Evolutionary conservation across 92 coral and sea anemone species (phyloP).

Genomic region (Metridium senile): DNA sequence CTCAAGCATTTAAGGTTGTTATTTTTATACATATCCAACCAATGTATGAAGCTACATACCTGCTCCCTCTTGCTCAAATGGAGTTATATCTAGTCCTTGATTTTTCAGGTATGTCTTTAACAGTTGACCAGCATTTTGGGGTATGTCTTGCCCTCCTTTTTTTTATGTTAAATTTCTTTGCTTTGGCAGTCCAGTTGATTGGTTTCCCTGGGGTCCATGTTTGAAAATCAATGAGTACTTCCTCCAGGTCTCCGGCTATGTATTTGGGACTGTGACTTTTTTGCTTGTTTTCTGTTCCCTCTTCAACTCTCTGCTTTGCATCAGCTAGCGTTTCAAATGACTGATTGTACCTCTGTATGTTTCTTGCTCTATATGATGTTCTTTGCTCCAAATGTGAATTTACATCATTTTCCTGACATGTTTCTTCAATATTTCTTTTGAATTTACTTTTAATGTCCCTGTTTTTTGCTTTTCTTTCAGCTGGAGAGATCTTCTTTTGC

Average conservation of each 20-base stretch:
- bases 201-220: constrained; percentile 31
- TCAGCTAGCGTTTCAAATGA: constrained; percentile 1
- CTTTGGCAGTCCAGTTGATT: constrained; percentile 25
- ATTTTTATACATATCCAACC: constrained; percentile 3
- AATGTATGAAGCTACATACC: constrained; percentile 25
- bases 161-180: constrained; percentile 23
- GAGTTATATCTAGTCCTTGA: constrained; percentile 27
- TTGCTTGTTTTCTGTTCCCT: not conserved
- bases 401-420: constrained; percentile 16
- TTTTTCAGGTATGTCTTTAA: constrained; percentile 20
- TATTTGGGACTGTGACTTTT: constrained; percentile 30
- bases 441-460: constrained; percentile 8
- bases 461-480: constrained; percentile 31
- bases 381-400: constrained; percentile 28
- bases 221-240: constrained; percentile 18
- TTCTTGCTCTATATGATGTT: constrained; percentile 16
- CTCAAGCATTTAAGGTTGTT: not conserved
- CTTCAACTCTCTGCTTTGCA: constrained; percentile 11
- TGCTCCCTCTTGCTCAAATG: constrained; percentile 22
- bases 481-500: constrained; percentile 22
- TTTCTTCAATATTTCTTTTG: constrained; percentile 14
- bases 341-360: constrained; percentile 17
- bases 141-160: constrained; percentile 14
- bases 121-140: constrained; percentile 31
- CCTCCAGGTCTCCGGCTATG: constrained; percentile 26